Evolutionary conservation across 2,113 vertebrate species (phyloP), one percentile per base, ranked within the genome.

Genomic region (Ochotona princeps): DNA sequence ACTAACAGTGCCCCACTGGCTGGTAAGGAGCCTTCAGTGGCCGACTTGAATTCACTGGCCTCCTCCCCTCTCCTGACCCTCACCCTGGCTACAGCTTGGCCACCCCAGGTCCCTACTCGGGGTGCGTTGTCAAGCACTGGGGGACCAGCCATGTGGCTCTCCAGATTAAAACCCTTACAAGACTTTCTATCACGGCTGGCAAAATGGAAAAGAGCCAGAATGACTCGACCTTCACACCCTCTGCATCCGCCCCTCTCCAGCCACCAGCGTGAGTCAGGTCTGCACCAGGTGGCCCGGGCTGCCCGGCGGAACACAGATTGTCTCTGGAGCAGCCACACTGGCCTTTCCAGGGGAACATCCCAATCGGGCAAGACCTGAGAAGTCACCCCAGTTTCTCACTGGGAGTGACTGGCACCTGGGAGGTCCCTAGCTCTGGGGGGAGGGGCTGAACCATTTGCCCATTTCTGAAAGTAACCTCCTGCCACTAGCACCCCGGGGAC

Each of bases 401-500:
- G n/a, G n/a, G 38, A 30, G 38, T n/a, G 66, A n/a, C 23, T 18
- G 44, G 54, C 44, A 28, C 2, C 32, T 0, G 0, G 12, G 49
- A 60, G 21, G n/a, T 17, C 9, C 18, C 18, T 1, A 1, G 15
- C 35, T 23, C 32, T 26, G 15, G 11, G 0, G 2, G 15, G 2
- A 8, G 38, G 38, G 38, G 38, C 28, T 6, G 65, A n/a, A 28
- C 54, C 32, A 14, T 14, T 13, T 23, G 72, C 23, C 44, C 10
- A 0, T 25, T 11, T 0, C 44, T 25, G 35, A 61, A 65, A 60
- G 30, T 2, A 4, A 4, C 25, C 20, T 30, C 10, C 11, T 1
- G 0, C 3, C 57, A 25, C 15, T 30, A 18, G 7, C 1, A 20
- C 0, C 4, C 21, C 25, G 79, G 57, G 2, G 11, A 20, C 81